A percentile compares a stretch with the other conserved stretches of the same genome.
These are phyloP conservation scores for Catharus bicknelli DNA, from an alignment of 2,113 vertebrate species.

Conservation along the genomic window DNA sequence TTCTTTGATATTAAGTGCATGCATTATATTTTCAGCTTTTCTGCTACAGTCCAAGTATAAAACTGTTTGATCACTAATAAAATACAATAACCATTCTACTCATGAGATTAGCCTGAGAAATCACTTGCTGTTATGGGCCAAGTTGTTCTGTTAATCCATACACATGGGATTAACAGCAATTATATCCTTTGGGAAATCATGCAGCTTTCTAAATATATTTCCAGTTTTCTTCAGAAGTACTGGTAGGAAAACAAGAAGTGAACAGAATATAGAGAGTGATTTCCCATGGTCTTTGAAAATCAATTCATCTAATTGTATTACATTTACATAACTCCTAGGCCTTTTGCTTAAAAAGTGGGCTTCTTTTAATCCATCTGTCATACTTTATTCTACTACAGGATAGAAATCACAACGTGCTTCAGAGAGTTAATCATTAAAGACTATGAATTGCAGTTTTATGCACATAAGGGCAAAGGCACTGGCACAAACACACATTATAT, in stretches of 20 bases:
- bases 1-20: constrained; percentile 3
- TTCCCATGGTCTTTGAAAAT: constrained; percentile 73
- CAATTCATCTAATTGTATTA: constrained; percentile 43
- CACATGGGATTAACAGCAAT: constrained; percentile 16
- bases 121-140: not conserved
- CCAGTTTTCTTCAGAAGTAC: constrained; percentile 64
- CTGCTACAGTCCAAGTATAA: not conserved
- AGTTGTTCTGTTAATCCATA: constrained; percentile 16
- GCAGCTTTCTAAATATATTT: constrained; percentile 38
- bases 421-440: constrained; percentile 75
- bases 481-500: constrained; percentile 25
- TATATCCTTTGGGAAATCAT: constrained; percentile 69
- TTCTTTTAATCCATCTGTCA: constrained; percentile 56
- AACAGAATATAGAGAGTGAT: constrained; percentile 54
- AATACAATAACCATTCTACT: constrained; percentile 2
- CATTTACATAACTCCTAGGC: constrained; percentile 53
- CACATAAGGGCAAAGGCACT: constrained; percentile 33
- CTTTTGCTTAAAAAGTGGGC: constrained; percentile 20
- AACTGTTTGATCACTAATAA: constrained; percentile 22
- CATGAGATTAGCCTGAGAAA: constrained; percentile 39
- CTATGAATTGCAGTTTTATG: constrained; percentile 29
- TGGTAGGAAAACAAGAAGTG: constrained; percentile 53
- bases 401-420: constrained; percentile 48
- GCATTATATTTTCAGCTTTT: not conserved
- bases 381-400: constrained; percentile 50